A percentile compares a stretch with the other conserved stretches of the same genome.
Evolutionary conservation across 2,113 vertebrate species (phyloP).

Genomic region (Zingel zingel): DNA sequence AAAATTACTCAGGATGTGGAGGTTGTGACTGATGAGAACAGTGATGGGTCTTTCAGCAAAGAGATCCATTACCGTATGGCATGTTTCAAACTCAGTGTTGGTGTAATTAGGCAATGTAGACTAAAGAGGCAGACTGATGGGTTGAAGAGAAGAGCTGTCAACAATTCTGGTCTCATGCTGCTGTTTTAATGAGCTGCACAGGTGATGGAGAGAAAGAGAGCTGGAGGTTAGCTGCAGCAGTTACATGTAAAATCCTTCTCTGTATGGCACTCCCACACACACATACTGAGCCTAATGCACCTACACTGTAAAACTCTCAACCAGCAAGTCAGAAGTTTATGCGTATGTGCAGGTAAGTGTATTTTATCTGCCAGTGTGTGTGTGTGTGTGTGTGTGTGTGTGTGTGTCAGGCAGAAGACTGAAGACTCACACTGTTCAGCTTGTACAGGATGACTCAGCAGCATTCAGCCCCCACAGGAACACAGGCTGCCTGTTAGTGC

Average conservation of each 20-base stretch:
- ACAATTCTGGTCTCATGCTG: slow-evolving; percentile 3
- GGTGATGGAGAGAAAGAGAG: slow-evolving; percentile 31
- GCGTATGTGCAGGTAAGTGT: slow-evolving; percentile 42
- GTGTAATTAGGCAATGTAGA: slow-evolving; percentile 40
- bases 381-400: slow-evolving; percentile 36
- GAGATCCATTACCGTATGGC: slow-evolving; percentile 10
- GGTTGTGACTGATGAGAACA: slow-evolving; percentile 23
- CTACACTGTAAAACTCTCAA: slow-evolving; percentile 37
- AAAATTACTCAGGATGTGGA: background rate
- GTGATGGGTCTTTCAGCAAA: slow-evolving; percentile 12
- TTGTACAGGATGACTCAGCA: slow-evolving; percentile 74
- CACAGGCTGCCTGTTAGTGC: slow-evolving; percentile 69
- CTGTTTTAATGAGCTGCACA: slow-evolving; percentile 30
- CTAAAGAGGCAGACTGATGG: slow-evolving; percentile 12
- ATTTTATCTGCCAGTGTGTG: slow-evolving; percentile 22
- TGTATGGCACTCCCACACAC: background rate
- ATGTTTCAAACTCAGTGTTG: slow-evolving; percentile 21
- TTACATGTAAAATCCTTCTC: slow-evolving; percentile 23
- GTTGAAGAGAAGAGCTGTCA: slow-evolving; percentile 46
- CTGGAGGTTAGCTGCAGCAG: slow-evolving; percentile 3
- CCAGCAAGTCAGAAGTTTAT: slow-evolving; percentile 40
- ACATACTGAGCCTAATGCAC: slow-evolving; percentile 25
- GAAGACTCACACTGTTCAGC: slow-evolving; percentile 51
- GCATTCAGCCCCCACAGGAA: slow-evolving; percentile 59
- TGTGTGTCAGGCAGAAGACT: slow-evolving; percentile 23